Base-by-base conservation (phyloP, 1,140 invertebrate species). In the Drosophila paulistorum region DNA sequence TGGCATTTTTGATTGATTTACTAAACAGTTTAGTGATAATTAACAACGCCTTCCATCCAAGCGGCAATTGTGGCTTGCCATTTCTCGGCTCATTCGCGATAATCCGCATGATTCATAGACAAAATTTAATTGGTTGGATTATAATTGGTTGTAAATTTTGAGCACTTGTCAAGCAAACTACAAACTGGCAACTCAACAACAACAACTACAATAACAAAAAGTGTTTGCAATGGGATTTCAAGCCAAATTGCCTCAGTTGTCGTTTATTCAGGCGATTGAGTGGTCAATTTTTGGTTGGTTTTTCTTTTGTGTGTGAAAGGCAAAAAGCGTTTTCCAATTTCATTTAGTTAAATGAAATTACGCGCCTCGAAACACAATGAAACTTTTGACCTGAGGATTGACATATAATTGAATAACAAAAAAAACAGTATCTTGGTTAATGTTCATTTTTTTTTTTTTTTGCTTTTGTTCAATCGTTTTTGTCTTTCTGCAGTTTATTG, bases 391-490 rank as follows among this genome's bases (percentile, higher is more conserved):
- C 76, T 37, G 23, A 71, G 67, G 72, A 71, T 64, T 67, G 65
- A 10, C 54, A 65, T 26, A 23, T 61, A 72, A 80, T 84, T 85
- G 67, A 77, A 74, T 67, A 80, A n/a, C n/a, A 74, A 3, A 30
- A 30, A 30, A 30, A 26, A 26, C 3, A 4, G 42, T 35, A 54
- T 42, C 1, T 23, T 30, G 23, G 33, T 66, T 54, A 54, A 45
- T 51, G 48, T 75, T 37, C 42, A 48, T 59, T 78, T 68, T 68
- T 59, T 77, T 68, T 17, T 17, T 17, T 66, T 48, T 54, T 54
- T 7, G 30, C 6, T 30, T 37, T 37, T 37, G 7, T 37, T 11
- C 2, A 23, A 14, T 35, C 48, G 37, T 39, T 35, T 58, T 66
- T 20, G n/a, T 45, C 63, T 71, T 63, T 71, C 41, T 75, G 51